These are phyloP conservation scores for Riparia riparia DNA, from an alignment of 2,113 vertebrate species.

Conservation along the genomic window DNA sequence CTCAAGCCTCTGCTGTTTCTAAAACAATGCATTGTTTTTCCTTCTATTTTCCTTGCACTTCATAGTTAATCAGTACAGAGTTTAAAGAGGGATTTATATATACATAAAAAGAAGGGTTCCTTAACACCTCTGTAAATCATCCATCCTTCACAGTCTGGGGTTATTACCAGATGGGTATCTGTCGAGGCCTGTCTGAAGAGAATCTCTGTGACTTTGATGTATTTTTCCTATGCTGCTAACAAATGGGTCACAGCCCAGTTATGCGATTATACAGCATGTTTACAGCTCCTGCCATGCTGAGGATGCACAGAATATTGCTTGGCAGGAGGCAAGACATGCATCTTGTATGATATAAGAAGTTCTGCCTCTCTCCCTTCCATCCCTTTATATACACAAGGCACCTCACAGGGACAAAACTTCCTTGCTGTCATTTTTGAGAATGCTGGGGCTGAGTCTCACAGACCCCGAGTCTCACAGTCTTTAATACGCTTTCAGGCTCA, in stretches of 20 bases:
- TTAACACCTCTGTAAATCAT: conserved; percentile 37
- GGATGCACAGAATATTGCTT: conserved; percentile 58
- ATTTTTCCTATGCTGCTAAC: conserved; percentile 44
- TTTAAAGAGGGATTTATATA: not conserved
- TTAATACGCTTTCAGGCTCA: conserved; percentile 24
- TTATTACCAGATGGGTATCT: conserved; percentile 50
- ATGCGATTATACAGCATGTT: conserved; percentile 48
- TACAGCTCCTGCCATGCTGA: conserved; percentile 27
- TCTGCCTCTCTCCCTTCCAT: not conserved
- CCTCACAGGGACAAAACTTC: not conserved
- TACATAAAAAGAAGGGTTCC: not conserved
- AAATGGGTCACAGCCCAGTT: conserved; percentile 65
- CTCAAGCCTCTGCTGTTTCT: not conserved
- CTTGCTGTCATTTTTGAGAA: not conserved
- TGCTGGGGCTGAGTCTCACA: not conserved
- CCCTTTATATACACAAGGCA: not conserved
- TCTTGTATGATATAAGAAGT: conserved; percentile 7
- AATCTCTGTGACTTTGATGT: conserved; percentile 52
- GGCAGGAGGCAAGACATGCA: conserved; percentile 35
- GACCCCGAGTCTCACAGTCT: not conserved
- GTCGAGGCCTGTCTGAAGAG: conserved; percentile 8
- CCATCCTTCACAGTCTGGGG: not conserved
- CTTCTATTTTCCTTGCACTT: not conserved
- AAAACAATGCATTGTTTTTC: not conserved
- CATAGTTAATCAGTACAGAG: not conserved